Evolutionary conservation across 2,797 vertebrate species (phyloP).

Genomic region (Saguinus oedipus): DNA sequence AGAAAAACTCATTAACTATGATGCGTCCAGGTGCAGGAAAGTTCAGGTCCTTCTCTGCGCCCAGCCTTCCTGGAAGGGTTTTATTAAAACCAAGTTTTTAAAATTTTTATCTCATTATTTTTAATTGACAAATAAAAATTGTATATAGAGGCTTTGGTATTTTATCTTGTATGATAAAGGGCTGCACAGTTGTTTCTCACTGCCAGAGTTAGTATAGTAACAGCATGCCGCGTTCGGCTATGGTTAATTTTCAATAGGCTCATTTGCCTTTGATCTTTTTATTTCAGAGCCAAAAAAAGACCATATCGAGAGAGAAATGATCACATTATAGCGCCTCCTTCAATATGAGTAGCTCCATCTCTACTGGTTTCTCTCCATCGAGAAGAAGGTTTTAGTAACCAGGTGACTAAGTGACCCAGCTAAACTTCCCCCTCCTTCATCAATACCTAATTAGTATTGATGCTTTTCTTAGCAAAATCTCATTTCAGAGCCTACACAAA

Average conservation of each 20-base stretch:
- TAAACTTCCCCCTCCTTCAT: neutral
- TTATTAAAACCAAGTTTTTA: neutral
- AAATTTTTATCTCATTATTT: neutral
- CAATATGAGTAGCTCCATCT: neutral
- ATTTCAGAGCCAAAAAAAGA: neutral
- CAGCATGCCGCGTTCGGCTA: neutral
- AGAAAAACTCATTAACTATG: neutral
- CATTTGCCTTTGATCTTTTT: slow-evolving; percentile 56
- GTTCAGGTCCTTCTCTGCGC: neutral
- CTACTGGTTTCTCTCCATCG: neutral
- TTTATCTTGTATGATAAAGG: neutral
- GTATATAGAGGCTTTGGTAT: neutral
- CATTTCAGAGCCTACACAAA: neutral
- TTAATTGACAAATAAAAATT: slow-evolving; percentile 32
- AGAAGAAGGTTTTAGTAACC: neutral
- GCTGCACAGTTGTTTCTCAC: neutral
- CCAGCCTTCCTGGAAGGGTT: neutral
- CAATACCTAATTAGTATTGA: slow-evolving; percentile 56
- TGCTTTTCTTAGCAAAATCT: neutral
- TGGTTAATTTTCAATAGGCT: slow-evolving; percentile 44
- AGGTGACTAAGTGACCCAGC: neutral
- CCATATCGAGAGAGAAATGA: neutral
- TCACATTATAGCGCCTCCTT: neutral
- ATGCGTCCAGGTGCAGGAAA: neutral
- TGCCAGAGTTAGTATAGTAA: slow-evolving; percentile 46